Evolutionary conservation across 1,140 invertebrate species (phyloP), one percentile per base, ranked within the genome.

Genomic region (Hyles vespertilio): DNA sequence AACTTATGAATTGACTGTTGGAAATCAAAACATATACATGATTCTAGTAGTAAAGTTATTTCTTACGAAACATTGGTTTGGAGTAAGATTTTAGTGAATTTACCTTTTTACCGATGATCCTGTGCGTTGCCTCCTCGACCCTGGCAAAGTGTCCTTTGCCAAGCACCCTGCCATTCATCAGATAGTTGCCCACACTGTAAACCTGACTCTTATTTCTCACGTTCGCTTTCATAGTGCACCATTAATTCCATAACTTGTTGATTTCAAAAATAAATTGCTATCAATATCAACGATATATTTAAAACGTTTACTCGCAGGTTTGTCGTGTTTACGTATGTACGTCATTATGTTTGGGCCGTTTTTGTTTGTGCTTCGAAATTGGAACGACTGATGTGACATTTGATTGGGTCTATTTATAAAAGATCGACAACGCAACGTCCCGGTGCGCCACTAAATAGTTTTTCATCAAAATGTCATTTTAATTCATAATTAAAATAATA

Each of bases 61-160:
- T n/a, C 22, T 22, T 22, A 1, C 22, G 22, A 22, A 22, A 22
- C 2, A 22, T 22, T 22, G 22, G 22, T 22, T 22, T 22, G 22
- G 22, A 22, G 22, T 22, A 22, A 2, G 1, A 22, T 22, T 22
- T 22, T 22, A 22, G 22, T 22, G 22, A 22, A 52, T 50, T 65
- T 59, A 89, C 86, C 90, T 92, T 92, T 59, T 87, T 87, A 49
- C 90, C 89, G 40, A 92, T 87, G 46, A 90, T 71, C 36, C 82
- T 86, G 72, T 92, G 91, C 11, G 90, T 88, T 5, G 91, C 91
- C 69, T 92, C 91, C 62, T 91, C 90, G 40, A 92, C 91, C 57
- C 82, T 81, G 12, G 91, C 91, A 67, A 92, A 93, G 69, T 92
- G 92, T 43, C 92, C 92, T 70, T 91, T 92, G 11, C 92, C 92